These are phyloP conservation scores for Ardeotis arabs DNA, from an alignment of 2,113 vertebrate genomes.

Conservation along the genomic window DNA sequence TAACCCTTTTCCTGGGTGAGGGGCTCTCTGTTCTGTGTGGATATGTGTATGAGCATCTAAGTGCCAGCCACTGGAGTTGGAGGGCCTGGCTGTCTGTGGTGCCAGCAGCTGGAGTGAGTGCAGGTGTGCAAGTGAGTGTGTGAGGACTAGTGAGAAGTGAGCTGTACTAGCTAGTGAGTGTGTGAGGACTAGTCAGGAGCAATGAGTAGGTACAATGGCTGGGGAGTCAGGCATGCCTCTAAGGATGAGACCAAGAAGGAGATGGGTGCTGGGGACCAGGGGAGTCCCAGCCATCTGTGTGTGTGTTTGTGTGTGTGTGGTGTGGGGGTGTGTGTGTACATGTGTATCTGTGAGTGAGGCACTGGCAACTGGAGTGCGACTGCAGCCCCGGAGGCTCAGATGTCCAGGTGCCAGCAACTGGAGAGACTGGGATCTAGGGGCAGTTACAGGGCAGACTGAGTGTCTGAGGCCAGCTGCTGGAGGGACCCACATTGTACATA, in stretches of 20 bases:
- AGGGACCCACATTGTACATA: not conserved
- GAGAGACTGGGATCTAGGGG: not conserved
- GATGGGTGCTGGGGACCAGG: not conserved
- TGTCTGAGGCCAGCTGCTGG: not conserved
- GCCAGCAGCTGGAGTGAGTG: not conserved
- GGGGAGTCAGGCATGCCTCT: not conserved
- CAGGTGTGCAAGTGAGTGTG: not conserved
- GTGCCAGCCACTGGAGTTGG: not conserved
- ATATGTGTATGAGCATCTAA: not conserved
- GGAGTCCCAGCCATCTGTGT: not conserved
- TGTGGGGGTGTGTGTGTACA: not conserved
- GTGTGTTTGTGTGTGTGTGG: not conserved
- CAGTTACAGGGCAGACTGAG: not conserved
- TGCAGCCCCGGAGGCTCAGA: fast-evolving
- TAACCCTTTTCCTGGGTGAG: not conserved
- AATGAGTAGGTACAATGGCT: not conserved
- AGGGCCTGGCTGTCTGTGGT: not conserved
- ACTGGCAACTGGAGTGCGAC: not conserved
- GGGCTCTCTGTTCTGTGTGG: not conserved
- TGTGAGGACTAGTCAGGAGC: not conserved
- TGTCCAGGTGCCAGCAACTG: not conserved
- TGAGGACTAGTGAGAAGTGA: not conserved
- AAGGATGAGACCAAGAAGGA: not conserved
- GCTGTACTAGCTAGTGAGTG: not conserved
- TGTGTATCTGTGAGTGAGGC: not conserved